phyloP scores from a whole-genome alignment of 2,797 vertebrate genomes.

The Hypotaenidia okinawae region DNA sequence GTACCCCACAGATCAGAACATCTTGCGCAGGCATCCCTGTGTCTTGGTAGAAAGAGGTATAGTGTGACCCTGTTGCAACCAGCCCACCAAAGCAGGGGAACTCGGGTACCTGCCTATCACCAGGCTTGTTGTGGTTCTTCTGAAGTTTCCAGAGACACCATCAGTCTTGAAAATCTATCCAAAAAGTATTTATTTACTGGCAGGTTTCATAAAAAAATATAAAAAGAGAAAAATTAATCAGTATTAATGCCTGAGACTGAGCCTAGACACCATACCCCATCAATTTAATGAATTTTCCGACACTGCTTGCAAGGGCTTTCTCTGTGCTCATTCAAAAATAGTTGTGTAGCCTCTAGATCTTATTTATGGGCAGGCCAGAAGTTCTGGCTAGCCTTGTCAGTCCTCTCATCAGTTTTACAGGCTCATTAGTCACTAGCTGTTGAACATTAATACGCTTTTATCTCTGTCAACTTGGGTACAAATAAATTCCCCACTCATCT shows the following conservation, averaged over 20 bases:
- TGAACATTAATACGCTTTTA: neutral
- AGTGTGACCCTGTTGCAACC: neutral
- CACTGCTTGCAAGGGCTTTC: neutral
- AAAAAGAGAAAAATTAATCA: neutral
- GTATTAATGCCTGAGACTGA: neutral
- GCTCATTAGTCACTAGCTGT: neutral
- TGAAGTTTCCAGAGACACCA: neutral
- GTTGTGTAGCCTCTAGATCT: neutral
- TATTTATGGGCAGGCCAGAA: neutral
- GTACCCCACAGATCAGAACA: neutral
- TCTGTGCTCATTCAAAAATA: neutral
- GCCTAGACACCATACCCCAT: neutral
- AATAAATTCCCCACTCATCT: neutral
- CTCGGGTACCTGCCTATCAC: neutral
- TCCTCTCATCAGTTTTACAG: neutral
- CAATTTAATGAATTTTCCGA: neutral
- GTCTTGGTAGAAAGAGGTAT: neutral
- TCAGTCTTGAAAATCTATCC: neutral
- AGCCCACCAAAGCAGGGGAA: neutral
- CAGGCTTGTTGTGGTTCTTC: neutral
- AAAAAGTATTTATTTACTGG: neutral
- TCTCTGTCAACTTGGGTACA: neutral
- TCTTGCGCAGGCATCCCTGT: neutral
- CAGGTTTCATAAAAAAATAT: neutral
- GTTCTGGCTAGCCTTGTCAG: neutral